Percentiles rank a stretch among this genome's conserved stretches.
These are phyloP conservation scores for Anhinga rufa DNA, from an alignment of 2,113 vertebrate species.

Conservation along the genomic window DNA sequence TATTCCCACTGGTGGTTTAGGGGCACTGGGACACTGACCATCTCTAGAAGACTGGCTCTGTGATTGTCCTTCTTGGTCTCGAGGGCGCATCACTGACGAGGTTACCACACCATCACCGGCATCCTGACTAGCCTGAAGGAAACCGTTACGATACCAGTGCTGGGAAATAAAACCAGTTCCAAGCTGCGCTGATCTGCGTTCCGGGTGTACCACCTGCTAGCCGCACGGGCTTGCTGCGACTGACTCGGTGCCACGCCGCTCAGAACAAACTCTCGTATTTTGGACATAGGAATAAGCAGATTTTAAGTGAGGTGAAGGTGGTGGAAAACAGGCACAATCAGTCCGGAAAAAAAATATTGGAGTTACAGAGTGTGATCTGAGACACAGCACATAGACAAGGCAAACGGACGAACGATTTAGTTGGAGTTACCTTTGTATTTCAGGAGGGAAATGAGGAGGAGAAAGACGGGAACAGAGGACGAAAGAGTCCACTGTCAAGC, in stretches of 20 bases:
- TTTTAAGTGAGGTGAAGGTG: not conserved
- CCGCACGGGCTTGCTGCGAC: rapidly evolving
- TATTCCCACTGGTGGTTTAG: not conserved
- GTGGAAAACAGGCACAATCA: not conserved
- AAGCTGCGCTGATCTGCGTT: not conserved
- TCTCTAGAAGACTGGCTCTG: not conserved
- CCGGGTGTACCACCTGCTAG: not conserved
- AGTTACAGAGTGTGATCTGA: not conserved
- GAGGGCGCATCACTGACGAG: not conserved
- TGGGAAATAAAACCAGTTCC: not conserved
- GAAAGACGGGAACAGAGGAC: not conserved
- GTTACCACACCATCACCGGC: not conserved
- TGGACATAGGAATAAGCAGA: not conserved
- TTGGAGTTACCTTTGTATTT: not conserved
- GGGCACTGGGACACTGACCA: not conserved
- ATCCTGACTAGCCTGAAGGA: not conserved
- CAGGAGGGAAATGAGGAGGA: not conserved
- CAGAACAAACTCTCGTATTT: not conserved
- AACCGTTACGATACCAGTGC: not conserved
- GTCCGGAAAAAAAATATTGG: not conserved
- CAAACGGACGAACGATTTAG: not conserved
- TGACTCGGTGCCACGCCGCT: rapidly evolving
- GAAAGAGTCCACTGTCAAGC: not conserved
- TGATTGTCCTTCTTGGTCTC: not conserved
- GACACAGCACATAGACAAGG: not conserved